Evolutionary conservation across 2,113 vertebrate genomes (phyloP).

Genomic region (Tamias sibiricus): DNA sequence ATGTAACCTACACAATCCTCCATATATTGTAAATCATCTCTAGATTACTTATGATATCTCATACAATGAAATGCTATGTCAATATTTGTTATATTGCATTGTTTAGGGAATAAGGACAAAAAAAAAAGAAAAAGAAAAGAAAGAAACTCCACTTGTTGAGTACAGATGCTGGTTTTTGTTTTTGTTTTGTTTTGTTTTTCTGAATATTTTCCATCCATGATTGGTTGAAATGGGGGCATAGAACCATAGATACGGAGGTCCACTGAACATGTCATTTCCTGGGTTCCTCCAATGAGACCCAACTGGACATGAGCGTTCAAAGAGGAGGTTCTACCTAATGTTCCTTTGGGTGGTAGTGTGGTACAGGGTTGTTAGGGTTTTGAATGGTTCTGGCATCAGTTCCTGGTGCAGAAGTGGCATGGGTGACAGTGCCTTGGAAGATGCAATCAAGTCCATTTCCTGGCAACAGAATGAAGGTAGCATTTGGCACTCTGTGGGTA

Average conservation of each 20-base stretch:
- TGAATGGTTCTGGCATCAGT: neutral
- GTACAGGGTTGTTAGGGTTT: neutral
- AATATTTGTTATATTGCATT: neutral
- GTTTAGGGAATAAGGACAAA: neutral
- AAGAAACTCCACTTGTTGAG: neutral
- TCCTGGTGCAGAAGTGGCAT: neutral
- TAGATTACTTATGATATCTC: neutral
- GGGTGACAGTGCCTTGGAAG: neutral
- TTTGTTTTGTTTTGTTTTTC: neutral
- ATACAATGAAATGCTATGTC: neutral
- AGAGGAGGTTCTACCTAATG: neutral
- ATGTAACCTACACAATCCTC: neutral
- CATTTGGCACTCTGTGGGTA: neutral
- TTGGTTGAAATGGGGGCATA: neutral
- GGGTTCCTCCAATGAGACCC: neutral
- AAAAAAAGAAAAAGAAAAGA: too few relatives aligned
- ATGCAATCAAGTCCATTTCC: neutral
- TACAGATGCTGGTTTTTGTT: neutral
- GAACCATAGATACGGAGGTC: fast-evolving
- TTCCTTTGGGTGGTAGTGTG: neutral
- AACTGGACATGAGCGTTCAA: neutral
- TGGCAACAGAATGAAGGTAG: neutral
- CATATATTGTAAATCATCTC: neutral
- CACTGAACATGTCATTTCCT: neutral
- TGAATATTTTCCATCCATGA: neutral